Evolutionary conservation across 2,113 vertebrate genomes (phyloP), one percentile per base, ranked within the genome.

Genomic region (Scomber scombrus): DNA sequence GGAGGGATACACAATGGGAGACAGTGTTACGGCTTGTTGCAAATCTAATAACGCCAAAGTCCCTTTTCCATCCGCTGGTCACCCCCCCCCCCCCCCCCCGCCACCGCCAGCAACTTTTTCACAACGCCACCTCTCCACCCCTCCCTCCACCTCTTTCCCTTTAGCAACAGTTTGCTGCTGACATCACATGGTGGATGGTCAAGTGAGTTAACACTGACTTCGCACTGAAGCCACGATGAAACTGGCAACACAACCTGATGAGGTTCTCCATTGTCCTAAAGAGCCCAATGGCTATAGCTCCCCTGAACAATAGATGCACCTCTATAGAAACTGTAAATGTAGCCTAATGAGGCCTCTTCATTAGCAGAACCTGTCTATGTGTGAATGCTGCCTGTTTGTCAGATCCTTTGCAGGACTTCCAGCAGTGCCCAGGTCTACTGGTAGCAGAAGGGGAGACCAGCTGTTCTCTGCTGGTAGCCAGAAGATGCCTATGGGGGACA

Each of bases 401-500:
- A 80, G 55, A 65, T 75, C 73, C 52, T 81, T 13, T 65, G 57
- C 82, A 77, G 82, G 91, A 83, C 86, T 64, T 90, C 88, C 89
- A 93, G 85, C 89, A 58, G 89, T 54, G 88, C 40, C 56, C 74
- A 51, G 83, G 84, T 84, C 85, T 21, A 61, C 84, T 76, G 83
- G 80, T 74, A 88, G 87, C 89, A 89, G 88, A 89, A 88, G 83
- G 82, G 76, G 68, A 75, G 90, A 92, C 93, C 95, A 95, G 94
- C 93, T 95, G 94, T 94, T 94, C 94, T 86, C 94, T 94, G 94
- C 93, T 95, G 94, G 92, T 78, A 80, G 90, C 90, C 91, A 92
- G 82, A 84, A 26, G 85, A 88, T 75, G 86, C 86, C 91, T 87
- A 86, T 88, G 86, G 92, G 90, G 93, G 93, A 92, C 79, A 81